Base-by-base conservation (phyloP, 2,113 vertebrate species). In the Hippocampus abdominalis region DNA sequence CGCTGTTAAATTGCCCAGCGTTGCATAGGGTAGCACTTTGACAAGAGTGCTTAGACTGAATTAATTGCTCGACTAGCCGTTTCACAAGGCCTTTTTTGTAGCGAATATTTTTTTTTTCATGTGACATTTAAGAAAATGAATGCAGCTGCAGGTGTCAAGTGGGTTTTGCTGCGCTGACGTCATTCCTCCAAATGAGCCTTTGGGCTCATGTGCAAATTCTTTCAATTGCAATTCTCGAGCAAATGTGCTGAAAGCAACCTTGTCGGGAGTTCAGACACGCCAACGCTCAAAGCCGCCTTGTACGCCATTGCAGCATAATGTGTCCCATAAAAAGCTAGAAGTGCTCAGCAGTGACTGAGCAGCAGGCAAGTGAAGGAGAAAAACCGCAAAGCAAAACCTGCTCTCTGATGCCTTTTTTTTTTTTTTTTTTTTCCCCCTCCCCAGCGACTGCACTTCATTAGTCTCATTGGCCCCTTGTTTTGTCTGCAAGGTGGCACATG, bases 281-380 rank as follows among this genome's bases (percentile, higher is more conserved):
- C 3, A 8, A 8, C 4, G 64, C 84, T 91, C 90, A 89, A 87
- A 73, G 70, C 73, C 71, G 87, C 77, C 86, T 89, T 86, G 88
- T 86, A 90, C 76, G 81, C 82, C 72, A 60, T 73, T 73, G 87
- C 85, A 78, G 89, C 74, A 44, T 92, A 91, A 91, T 90, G 86
- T 85, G 74, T 78, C 70, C 84, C 86, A 84, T 91, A 91, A 92
- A 88, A 90, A 86, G 73, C 12, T 25, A 13, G 29, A 60, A 85
- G 74, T 90, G 83, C 88, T 62, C 70, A 73, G 84, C 82, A 75
- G 86, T 83, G 86, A 88, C 83, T 90, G 81, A 91, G 86, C 69
- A 53, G 39, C 69, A 78, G 84, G 80, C 85, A 70, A 80, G n/a
- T 11, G 88, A 80, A 80, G 78, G 66, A 76, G 75, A 80, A 81